phyloP scores from a whole-genome alignment of 1,140 invertebrate genomes.

The Maniola jurtina region DNA sequence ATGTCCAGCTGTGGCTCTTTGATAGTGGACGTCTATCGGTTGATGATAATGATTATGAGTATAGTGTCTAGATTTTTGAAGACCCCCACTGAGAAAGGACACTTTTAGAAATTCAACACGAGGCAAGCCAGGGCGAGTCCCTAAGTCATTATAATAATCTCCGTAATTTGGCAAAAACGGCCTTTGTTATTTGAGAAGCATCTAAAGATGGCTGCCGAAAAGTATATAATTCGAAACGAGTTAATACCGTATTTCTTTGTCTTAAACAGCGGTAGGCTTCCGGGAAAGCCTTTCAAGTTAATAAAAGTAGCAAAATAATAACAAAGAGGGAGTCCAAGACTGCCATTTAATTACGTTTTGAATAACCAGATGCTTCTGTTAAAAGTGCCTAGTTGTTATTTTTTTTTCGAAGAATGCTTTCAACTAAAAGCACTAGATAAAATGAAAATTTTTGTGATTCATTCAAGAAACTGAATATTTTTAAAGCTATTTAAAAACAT shows the following conservation, averaged over 20 bases:
- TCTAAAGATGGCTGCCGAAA: neutral
- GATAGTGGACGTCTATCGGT: too few species aligned
- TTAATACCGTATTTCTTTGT: conserved; percentile 15
- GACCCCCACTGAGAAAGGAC: too few species aligned
- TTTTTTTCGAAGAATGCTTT: neutral
- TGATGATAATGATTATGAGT: too few species aligned
- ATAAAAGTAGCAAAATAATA: conserved; percentile 17
- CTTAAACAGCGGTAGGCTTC: conserved; percentile 12
- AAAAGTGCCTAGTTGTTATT: neutral
- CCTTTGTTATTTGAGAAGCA: neutral
- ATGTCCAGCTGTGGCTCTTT: too few species aligned
- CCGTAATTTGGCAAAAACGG: neutral
- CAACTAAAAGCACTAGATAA: neutral
- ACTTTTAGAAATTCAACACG: too few species aligned
- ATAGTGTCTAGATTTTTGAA: too few species aligned
- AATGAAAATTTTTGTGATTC: too few species aligned
- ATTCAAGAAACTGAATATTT: too few species aligned
- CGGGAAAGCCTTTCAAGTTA: conserved; percentile 16
- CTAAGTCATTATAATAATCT: too few species aligned
- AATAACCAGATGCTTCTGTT: neutral
- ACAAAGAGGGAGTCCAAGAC: neutral
- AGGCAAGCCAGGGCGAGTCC: too few species aligned
- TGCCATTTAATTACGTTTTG: neutral
- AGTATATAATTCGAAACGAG: conserved; percentile 14
- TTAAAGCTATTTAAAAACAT: too few species aligned